Evolutionary conservation across 2,797 vertebrate genomes (phyloP).

Genomic region (Lutjanus campechanus): DNA sequence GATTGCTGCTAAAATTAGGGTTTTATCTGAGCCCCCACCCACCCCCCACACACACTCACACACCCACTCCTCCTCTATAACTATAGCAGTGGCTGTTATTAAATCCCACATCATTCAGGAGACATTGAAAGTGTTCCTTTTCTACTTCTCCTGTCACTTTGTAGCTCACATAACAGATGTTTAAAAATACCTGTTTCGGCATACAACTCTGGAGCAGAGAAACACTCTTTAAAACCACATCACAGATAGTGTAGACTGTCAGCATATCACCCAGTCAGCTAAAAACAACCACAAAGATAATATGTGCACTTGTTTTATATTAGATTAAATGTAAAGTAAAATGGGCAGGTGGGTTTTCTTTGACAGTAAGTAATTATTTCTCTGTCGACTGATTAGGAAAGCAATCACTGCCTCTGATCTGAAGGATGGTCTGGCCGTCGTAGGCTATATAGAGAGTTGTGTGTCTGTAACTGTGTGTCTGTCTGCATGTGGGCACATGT

Average conservation of each 20-base stretch:
- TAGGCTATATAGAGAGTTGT: neutral
- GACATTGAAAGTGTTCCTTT: slow-evolving; percentile 44
- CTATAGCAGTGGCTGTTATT: slow-evolving; percentile 52
- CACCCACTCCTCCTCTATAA: slow-evolving; percentile 25
- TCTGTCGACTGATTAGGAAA: slow-evolving; percentile 26
- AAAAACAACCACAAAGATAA: slow-evolving; percentile 67
- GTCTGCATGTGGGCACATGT: slow-evolving; percentile 41
- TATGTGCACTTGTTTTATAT: slow-evolving; percentile 28
- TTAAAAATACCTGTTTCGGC: slow-evolving; percentile 72
- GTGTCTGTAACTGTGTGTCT: slow-evolving; percentile 5
- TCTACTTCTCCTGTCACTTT: slow-evolving; percentile 61
- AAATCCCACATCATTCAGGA: slow-evolving; percentile 60
- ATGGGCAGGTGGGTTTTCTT: slow-evolving; percentile 3
- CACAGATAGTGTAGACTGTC: slow-evolving; percentile 53
- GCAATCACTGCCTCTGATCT: slow-evolving; percentile 20
- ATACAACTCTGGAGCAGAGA: slow-evolving; percentile 49
- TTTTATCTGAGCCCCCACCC: slow-evolving; percentile 55
- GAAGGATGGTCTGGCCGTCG: neutral
- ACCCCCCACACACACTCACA: neutral
- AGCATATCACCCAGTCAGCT: slow-evolving; percentile 52
- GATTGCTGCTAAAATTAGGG: slow-evolving; percentile 73
- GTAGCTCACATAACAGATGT: slow-evolving; percentile 62
- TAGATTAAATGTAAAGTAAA: slow-evolving; percentile 46
- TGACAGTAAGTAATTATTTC: slow-evolving; percentile 26
- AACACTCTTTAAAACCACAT: slow-evolving; percentile 63